These are phyloP conservation scores for Calonectris borealis DNA, from an alignment of 2,113 vertebrate species.

Conservation along the genomic window DNA sequence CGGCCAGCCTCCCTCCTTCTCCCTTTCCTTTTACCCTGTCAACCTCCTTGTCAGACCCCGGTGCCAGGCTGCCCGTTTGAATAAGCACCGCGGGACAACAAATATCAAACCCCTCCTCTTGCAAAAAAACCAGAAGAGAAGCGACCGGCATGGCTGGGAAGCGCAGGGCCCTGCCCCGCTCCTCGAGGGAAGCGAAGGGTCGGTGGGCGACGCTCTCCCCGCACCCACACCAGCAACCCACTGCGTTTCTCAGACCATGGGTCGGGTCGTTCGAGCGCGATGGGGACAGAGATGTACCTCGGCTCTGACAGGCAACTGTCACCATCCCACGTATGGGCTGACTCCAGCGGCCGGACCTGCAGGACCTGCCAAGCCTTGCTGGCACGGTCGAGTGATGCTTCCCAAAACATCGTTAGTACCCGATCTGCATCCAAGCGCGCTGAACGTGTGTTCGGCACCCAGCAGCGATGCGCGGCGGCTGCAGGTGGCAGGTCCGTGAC, in stretches of 20 bases:
- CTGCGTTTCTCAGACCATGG: not conserved
- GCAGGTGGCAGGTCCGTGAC: rapidly evolving
- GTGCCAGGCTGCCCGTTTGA: not conserved
- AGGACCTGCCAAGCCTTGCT: not conserved
- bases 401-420: not conserved
- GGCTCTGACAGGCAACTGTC: not conserved
- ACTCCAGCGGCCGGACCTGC: not conserved
- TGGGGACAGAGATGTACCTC: not conserved
- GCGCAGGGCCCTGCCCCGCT: not conserved
- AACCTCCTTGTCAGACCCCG: not conserved
- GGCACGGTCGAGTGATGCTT: not conserved
- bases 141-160: rapidly evolving
- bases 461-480: rapidly evolving
- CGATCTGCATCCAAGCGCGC: rapidly evolving
- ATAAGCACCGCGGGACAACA: not conserved
- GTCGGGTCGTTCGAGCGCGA: rapidly evolving
- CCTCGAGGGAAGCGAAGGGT: not conserved
- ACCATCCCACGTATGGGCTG: too few species aligned
- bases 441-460: not conserved
- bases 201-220: rapidly evolving
- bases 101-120: not conserved
- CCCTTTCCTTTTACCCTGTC: not conserved
- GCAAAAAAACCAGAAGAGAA: not conserved
- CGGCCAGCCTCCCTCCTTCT: not conserved
- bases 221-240: not conserved